A percentile compares a stretch with the other conserved stretches of the same genome.
Conservation (phyloP, 2,888 invertebrate species). For the Tetragonula carbonaria region DNA sequence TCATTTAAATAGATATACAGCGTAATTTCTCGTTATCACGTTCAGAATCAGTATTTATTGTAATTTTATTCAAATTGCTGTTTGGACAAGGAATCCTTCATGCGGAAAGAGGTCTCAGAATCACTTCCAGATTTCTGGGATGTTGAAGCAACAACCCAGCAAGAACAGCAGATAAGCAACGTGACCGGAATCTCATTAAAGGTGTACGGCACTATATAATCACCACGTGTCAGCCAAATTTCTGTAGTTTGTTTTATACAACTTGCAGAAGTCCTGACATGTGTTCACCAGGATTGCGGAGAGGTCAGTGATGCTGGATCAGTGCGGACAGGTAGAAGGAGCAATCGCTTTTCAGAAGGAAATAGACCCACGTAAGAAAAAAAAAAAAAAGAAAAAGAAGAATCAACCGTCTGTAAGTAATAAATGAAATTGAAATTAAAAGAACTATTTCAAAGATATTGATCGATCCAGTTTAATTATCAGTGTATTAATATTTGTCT, state of each 20-base stretch:
- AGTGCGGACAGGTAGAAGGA: conserved; percentile 70
- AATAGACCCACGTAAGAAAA: neutral
- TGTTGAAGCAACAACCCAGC: neutral
- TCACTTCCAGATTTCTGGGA: neutral
- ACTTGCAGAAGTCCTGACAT: conserved; percentile 57
- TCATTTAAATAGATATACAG: too few relatives aligned
- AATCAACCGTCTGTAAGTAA: neutral
- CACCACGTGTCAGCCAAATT: conserved; percentile 74
- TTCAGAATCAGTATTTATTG: neutral
- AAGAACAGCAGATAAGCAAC: conserved; percentile 45
- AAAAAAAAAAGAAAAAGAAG: neutral
- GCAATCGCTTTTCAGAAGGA: conserved; percentile 17
- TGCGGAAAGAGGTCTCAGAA: too few relatives aligned
- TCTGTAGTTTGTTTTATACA: conserved; percentile 46
- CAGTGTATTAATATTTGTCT: neutral
- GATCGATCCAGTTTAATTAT: neutral
- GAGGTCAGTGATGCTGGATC: conserved; percentile 50
- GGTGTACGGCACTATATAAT: conserved; percentile 50
- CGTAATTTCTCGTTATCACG: neutral
- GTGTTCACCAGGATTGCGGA: conserved; percentile 64
- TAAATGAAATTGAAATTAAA: too few relatives aligned
- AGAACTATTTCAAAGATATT: too few relatives aligned
- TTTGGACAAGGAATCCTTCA: neutral
- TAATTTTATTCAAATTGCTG: neutral
- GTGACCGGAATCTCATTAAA: conserved; percentile 78